Evolutionary conservation across 2,797 vertebrate species (phyloP), one percentile per base, ranked within the genome.

Genomic region (Hydrophis major): DNA sequence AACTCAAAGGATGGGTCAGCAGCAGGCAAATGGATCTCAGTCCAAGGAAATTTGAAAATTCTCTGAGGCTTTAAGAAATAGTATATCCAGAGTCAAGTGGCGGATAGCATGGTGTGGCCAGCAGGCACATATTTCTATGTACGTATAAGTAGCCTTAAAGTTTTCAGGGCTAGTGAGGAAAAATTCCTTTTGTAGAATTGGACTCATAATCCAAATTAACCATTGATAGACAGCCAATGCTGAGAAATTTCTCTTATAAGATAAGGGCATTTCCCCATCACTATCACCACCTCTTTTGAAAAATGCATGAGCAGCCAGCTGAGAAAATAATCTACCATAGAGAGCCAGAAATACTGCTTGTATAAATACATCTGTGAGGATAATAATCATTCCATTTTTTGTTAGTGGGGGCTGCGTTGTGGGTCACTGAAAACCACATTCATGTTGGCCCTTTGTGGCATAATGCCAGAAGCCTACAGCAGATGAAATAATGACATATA

Each of bases 341-440:
- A 95, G 0, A 2, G 16, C 4, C 42, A 69, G 60, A 95, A 96
- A 88, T 87, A 4, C 69, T 92, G 16, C 32, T 93, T 93, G 61
- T 37, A 20, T 92, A 78, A 92, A 91, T 94, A 94, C 92, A 92
- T 0, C 16, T 94, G 0, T 32, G 86, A 90, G 7, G 13, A 13
- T 57, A 25, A 13, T 50, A 95, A 94, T 90, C 87, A 86, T 14
- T 74, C 2, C 13, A 91, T 94, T 96, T 88, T 95, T 91, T 91
- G 22, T 92, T 89, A 93, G n/a, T 2, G 89, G 91, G 92, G 93
- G 53, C 2, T 93, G 20, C 83, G 63, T 78, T 92, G 28, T 88
- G 93, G 86, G 89, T 88, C 90, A 87, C n/a, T 91, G 87, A 95
- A 91, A 96, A 92, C 91, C 83, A 93, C 3, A 1, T 18, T 4